Evolutionary conservation across 2,888 invertebrate genomes (phyloP), one percentile per base, ranked within the genome.

Genomic region (Mycalesis mineus): DNA sequence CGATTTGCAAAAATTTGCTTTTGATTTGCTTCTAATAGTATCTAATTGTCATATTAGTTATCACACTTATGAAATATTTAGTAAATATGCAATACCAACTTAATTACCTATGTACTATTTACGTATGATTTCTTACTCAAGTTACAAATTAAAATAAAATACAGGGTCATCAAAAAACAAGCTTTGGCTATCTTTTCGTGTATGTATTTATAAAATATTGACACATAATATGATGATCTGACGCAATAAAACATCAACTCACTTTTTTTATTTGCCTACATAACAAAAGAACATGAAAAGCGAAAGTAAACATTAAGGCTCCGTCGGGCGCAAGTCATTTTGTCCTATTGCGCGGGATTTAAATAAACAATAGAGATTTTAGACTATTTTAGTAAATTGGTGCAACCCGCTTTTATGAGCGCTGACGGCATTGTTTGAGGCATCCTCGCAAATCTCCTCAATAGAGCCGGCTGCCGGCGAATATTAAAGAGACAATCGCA

Each of bases 281-380:
- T 49, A 49, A 49, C 36, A 49, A 37, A 17, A n/a, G n/a, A 37
- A 22, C n/a, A 49, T 49, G n/a, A 72, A 79, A 82, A 82, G 76
- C 72, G 80, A 83, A 80, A 83, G 81, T 80, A 65, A 71, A 73
- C 73, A 78, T 82, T 74, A 29, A 41, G 67, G 69, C 62, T 61
- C 81, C 83, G 83, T 79, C 78, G 74, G 78, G 75, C 79, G 80
- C 78, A 82, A 82, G 74, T 70, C 72, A 77, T 80, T 22, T 80
- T 78, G 77, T 80, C 78, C 74, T 75, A 75, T 82, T 80, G 79
- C 79, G 77, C 74, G 79, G 72, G 78, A 73, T 71, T 70, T 68
- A 73, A 70, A 22, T 22, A 80, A 78, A 86, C 83, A 84, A 84
- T 72, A 71, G 68, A 68, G 68, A 74, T 75, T 72, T 76, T 73